Conservation (phyloP, 2,888 invertebrate species). For the Disparrhopalites patrizii region DNA sequence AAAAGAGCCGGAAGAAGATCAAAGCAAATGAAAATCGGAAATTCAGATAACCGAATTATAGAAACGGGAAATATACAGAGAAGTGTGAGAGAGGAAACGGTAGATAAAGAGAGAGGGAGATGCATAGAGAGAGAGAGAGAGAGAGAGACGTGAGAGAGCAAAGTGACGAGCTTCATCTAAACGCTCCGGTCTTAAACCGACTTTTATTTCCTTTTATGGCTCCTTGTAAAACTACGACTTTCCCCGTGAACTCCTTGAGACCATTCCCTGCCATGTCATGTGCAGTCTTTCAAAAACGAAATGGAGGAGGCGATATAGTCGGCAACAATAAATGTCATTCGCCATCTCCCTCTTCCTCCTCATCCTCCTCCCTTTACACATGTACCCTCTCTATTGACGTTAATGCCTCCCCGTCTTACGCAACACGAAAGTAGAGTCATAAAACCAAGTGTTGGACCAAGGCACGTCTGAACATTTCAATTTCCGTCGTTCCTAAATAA, state of each 20-base stretch:
- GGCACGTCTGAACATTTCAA: no score
- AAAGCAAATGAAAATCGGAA: no score
- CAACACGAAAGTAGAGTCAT: no score
- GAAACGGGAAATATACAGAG: no score
- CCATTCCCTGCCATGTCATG: not conserved
- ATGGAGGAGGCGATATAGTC: not conserved
- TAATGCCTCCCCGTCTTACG: not conserved
- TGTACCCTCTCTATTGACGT: not conserved
- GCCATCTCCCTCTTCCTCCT: not conserved
- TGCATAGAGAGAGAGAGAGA: no score
- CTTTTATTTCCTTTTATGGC: not conserved
- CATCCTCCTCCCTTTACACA: not conserved
- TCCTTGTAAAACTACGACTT: slow-evolving; percentile 2
- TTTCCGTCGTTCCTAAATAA: not conserved
- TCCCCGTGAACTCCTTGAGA: not conserved
- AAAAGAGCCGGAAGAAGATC: no score
- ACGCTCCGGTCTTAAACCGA: not conserved
- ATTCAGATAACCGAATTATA: no score
- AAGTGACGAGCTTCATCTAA: not conserved
- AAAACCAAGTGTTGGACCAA: no score
- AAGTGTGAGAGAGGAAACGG: no score
- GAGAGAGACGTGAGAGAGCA: no score
- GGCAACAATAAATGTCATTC: slow-evolving; percentile 18
- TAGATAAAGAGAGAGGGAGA: no score
- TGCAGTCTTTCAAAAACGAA: not conserved